Percentiles rank a stretch among this genome's conserved stretches.
These are phyloP conservation scores for Sturnus vulgaris DNA, from an alignment of 2,113 vertebrate species.

Conservation along the genomic window DNA sequence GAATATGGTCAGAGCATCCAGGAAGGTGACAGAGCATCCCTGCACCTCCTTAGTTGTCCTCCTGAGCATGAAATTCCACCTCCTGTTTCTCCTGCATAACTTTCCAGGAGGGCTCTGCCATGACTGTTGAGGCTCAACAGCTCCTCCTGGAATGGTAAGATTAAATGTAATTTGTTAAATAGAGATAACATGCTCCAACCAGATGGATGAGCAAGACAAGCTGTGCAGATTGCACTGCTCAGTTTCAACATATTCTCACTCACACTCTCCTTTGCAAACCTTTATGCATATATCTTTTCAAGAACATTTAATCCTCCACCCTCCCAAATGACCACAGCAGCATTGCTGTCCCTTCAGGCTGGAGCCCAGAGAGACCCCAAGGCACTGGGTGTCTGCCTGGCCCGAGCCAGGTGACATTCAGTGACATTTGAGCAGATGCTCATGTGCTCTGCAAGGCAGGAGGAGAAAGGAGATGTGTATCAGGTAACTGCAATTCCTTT, in stretches of 20 bases:
- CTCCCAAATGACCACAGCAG: background rate
- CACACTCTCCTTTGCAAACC: background rate
- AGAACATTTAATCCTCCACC: background rate
- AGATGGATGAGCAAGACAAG: background rate
- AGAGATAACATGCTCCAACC: background rate
- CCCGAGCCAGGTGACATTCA: background rate
- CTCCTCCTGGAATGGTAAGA: background rate
- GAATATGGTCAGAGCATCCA: fast-evolving
- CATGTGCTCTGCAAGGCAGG: background rate
- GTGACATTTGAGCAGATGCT: background rate
- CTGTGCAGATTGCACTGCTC: background rate
- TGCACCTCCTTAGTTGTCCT: background rate
- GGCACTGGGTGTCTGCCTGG: background rate
- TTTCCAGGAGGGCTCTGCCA: background rate
- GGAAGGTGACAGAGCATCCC: background rate
- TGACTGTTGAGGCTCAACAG: background rate
- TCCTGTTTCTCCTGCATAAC: background rate
- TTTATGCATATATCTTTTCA: background rate
- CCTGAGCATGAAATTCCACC: background rate
- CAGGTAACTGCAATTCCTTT: background rate
- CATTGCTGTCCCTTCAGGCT: background rate
- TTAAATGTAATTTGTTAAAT: background rate
- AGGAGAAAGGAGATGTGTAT: background rate
- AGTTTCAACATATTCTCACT: background rate
- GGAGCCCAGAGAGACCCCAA: background rate